phyloP scores from a whole-genome alignment of 1,140 invertebrate species.

The Drosophila lini region DNA sequence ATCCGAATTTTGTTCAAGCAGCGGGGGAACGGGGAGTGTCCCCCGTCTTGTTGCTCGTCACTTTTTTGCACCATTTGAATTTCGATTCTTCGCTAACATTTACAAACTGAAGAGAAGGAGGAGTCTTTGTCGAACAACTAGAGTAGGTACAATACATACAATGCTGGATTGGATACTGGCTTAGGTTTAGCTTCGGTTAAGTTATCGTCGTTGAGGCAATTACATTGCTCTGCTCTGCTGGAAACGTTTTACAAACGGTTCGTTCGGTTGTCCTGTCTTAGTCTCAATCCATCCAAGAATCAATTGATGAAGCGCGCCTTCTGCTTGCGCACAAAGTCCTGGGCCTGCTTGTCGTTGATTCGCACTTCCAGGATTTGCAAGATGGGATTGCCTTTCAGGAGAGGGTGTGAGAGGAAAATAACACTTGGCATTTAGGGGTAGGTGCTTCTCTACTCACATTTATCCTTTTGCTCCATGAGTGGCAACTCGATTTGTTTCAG shows the following conservation, averaged over 20 bases:
- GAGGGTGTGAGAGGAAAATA: slow-evolving; percentile 49
- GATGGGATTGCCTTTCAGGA: slow-evolving; percentile 89
- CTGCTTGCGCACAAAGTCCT: slow-evolving; percentile 95
- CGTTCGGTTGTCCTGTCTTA: slow-evolving; percentile 32
- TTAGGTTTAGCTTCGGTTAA: slow-evolving; percentile 45
- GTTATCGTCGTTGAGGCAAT: slow-evolving; percentile 56
- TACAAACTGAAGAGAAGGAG: slow-evolving; percentile 63
- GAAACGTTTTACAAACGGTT: slow-evolving; percentile 72
- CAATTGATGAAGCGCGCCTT: slow-evolving; percentile 85
- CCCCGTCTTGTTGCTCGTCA: slow-evolving; percentile 47
- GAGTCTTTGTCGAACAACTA: slow-evolving; percentile 62
- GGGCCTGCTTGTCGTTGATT: slow-evolving; percentile 92
- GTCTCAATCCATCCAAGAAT: slow-evolving; percentile 82
- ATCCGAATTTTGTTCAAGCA: slow-evolving; percentile 44
- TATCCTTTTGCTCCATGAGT: slow-evolving; percentile 95
- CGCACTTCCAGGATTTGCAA: slow-evolving; percentile 93
- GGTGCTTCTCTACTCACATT: slow-evolving; percentile 87
- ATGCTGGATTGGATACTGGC: slow-evolving; percentile 25
- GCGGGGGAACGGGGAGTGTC: slow-evolving; percentile 16
- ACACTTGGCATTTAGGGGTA: background rate
- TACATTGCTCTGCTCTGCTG: slow-evolving; percentile 59
- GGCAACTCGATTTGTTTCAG: slow-evolving; percentile 93
- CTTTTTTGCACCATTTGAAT: slow-evolving; percentile 80
- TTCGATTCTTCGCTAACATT: slow-evolving; percentile 72
- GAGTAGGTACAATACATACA: slow-evolving; percentile 64